A percentile compares a stretch with the other conserved stretches of the same genome.
Conservation (phyloP, 2,113 vertebrate species). For the Otocyon megalotis region DNA sequence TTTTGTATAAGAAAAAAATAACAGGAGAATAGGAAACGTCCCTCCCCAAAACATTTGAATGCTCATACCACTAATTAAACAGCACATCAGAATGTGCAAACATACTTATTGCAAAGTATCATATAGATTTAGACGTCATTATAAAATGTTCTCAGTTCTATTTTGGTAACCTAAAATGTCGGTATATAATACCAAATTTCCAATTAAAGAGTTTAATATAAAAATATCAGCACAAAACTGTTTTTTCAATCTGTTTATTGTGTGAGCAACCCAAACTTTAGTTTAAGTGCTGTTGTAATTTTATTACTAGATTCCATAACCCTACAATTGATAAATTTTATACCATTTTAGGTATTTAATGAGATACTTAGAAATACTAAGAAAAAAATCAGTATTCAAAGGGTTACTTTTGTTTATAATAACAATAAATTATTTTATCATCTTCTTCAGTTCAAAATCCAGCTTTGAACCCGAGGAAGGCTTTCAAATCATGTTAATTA, state of each 20-base stretch:
- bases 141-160: conserved; percentile 83
- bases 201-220: conserved; percentile 87
- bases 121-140: conserved; percentile 80
- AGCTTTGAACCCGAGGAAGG: conserved; percentile 92
- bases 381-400: conserved; percentile 91
- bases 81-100: conserved; percentile 81
- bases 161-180: conserved; percentile 83
- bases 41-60: conserved; percentile 74
- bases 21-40: conserved; percentile 74
- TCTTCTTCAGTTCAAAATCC: conserved; percentile 93
- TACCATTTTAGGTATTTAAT: conserved; percentile 86
- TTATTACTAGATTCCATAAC: conserved; percentile 86
- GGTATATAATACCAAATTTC: conserved; percentile 86
- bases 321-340: conserved; percentile 84
- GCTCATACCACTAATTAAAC: conserved; percentile 75
- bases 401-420: conserved; percentile 87
- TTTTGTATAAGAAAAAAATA: conserved; percentile 74
- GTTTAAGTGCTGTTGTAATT: conserved; percentile 84
- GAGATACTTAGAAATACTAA: conserved; percentile 89
- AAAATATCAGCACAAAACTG: conserved; percentile 90
- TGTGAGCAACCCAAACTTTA: conserved; percentile 86
- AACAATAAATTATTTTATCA: conserved; percentile 87
- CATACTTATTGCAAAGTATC: conserved; percentile 87
- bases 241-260: conserved; percentile 90
- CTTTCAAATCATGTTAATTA: conserved; percentile 82